A percentile compares a stretch with the other conserved stretches of the same genome.
Conservation (phyloP, 2,797 vertebrate species). For the Thalassophryne amazonica region DNA sequence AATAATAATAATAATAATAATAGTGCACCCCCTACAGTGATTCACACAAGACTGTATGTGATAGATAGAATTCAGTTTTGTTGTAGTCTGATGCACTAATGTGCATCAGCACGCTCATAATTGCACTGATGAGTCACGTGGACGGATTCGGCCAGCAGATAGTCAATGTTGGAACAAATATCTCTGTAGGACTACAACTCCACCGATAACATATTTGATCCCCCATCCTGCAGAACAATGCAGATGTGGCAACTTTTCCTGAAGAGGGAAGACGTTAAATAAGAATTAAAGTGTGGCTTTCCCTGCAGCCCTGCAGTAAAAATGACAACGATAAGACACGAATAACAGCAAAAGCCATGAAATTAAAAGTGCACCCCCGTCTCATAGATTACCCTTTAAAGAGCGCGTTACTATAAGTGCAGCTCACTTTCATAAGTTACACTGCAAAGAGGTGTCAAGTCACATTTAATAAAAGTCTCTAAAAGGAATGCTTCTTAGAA, state of each 20-base stretch:
- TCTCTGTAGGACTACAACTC: no score
- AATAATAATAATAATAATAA: no score
- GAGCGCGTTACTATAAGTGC: neutral
- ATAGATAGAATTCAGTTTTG: no score
- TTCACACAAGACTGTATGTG: no score
- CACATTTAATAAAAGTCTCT: conserved; percentile 27
- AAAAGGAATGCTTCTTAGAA: neutral
- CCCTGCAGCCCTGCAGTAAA: conserved; percentile 27
- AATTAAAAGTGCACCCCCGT: conserved; percentile 14
- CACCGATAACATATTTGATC: no score
- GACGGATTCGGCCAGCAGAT: no score
- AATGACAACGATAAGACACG: conserved; percentile 28
- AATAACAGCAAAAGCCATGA: conserved; percentile 5
- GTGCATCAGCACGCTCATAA: no score
- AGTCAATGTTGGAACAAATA: no score
- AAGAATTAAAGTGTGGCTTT: neutral
- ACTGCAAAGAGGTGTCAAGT: conserved; percentile 18
- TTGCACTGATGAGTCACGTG: no score
- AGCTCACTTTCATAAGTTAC: neutral
- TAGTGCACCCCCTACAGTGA: no score
- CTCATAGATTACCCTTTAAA: neutral
- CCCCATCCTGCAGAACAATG: neutral
- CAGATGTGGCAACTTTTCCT: neutral
- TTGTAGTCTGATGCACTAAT: no score
- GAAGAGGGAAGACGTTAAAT: conserved; percentile 9